Evolutionary conservation across 2,888 invertebrate genomes (phyloP).

Genomic region (Pogonocherus hispidulus): DNA sequence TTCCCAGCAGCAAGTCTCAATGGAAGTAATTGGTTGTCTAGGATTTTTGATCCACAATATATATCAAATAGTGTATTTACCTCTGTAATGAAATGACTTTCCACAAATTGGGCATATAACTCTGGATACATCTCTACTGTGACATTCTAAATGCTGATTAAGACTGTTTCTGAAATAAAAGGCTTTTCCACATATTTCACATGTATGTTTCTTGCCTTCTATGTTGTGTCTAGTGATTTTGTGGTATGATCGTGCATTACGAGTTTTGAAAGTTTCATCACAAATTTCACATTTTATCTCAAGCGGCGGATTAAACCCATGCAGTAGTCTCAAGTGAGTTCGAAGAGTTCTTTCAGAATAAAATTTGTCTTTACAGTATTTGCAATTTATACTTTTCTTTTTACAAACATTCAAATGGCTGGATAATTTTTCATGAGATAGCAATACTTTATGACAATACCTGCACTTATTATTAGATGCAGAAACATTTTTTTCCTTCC

Average conservation of each 20-base stretch:
- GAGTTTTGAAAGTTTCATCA: conserved; percentile 28
- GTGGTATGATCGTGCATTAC: conserved; percentile 24
- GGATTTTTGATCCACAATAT: too few species aligned
- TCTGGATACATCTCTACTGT: conserved; percentile 25
- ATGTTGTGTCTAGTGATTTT: conserved; percentile 31
- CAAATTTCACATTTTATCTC: conserved; percentile 36
- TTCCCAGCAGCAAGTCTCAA: too few species aligned
- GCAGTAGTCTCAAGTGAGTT: conserved; percentile 22
- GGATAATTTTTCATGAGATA: neutral
- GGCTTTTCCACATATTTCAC: conserved; percentile 31
- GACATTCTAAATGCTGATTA: conserved; percentile 30
- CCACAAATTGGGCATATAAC: conserved; percentile 43
- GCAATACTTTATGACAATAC: conserved; percentile 18
- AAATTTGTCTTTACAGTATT: conserved; percentile 21
- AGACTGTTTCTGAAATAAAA: conserved; percentile 31
- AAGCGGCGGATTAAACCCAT: neutral
- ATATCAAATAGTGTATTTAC: too few species aligned
- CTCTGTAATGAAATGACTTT: conserved; percentile 38
- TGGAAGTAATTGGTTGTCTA: too few species aligned
- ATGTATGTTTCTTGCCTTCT: conserved; percentile 22
- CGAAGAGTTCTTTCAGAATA: neutral
- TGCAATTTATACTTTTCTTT: conserved; percentile 16
- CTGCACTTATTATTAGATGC: too few species aligned
- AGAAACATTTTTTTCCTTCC: neutral
- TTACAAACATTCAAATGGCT: conserved; percentile 8